Evolutionary conservation across 1,140 invertebrate species (phyloP).

Genomic region (Euwallacea similis): DNA sequence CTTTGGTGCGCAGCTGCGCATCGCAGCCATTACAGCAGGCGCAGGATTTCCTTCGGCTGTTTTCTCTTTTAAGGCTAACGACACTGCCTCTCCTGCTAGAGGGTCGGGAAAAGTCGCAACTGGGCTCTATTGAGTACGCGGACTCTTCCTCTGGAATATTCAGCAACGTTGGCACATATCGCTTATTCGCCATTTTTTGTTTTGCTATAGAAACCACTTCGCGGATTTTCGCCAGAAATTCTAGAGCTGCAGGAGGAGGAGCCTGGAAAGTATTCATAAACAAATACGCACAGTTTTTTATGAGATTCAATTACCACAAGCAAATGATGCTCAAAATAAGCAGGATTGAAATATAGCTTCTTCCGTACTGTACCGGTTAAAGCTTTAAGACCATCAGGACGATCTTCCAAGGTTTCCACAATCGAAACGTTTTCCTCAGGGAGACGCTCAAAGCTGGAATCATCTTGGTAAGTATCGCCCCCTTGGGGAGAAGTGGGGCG

Average conservation of each 20-base stretch:
- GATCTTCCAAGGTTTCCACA: constrained; percentile 72
- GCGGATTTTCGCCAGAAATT: constrained; percentile 83
- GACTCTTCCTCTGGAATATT: constrained; percentile 81
- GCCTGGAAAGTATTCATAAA: constrained; percentile 60
- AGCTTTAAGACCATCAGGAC: constrained; percentile 62
- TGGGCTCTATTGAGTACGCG: constrained; percentile 54
- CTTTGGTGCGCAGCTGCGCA: constrained; percentile 47
- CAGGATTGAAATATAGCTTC: constrained; percentile 85
- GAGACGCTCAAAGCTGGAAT: constrained; percentile 67
- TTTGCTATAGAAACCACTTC: constrained; percentile 87
- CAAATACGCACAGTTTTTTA: neutral
- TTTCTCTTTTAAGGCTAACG: constrained; percentile 61
- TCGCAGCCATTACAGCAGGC: constrained; percentile 68
- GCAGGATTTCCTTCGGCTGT: constrained; percentile 60
- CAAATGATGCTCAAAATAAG: constrained; percentile 83
- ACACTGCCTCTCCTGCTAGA: constrained; percentile 59
- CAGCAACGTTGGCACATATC: constrained; percentile 75
- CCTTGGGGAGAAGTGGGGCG: constrained; percentile 25
- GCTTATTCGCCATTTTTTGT: constrained; percentile 79
- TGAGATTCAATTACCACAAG: constrained; percentile 63
- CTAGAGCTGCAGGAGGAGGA: constrained; percentile 81
- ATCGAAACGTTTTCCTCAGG: constrained; percentile 83
- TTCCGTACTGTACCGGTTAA: constrained; percentile 66
- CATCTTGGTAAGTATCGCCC: constrained; percentile 52
- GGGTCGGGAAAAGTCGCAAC: constrained; percentile 49